Evolutionary conservation across 2,888 invertebrate species (phyloP), one percentile per base, ranked within the genome.

Genomic region (Torymus tubicola): DNA sequence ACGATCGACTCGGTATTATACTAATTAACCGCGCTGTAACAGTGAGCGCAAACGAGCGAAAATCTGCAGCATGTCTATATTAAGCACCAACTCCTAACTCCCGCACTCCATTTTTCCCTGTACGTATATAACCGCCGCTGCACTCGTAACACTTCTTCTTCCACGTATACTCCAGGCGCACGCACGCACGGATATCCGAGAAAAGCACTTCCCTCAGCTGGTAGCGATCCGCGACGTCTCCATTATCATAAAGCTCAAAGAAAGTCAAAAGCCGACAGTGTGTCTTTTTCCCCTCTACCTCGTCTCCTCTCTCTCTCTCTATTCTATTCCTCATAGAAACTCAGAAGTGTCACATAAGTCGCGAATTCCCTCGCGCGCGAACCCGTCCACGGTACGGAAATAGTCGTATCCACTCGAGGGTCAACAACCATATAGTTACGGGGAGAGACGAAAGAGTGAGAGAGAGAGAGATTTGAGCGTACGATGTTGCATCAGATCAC

Each of bases 401-500:
- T 86, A 86, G 86, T 85, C 72, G 75, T 64, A 78, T 79, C 83
- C 16, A 81, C 82, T 42, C 76, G 86, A 87, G 87, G 88, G 88
- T 88, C 88, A 88, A 88, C 87, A 88, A 86, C 88, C 88, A 88
- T 87, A 87, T 67, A 81, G 81, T 78, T 81, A 71, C 67, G 71
- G 42, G 42, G 65, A 42, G 16, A 53, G 53, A 52, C 57, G 70
- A 31, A 16, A 70, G 68, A 69, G 57, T 21, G 69, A 57, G n/a
- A n/a, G n/a, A n/a, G n/a, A n/a, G n/a, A 58, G 42, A 42, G 24
- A 18, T 31, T 42, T 14, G 61, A 14, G 12, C 58, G 16, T 31
- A 71, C 81, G 83, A 85, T 85, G 89, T 90, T 89, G 88, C 89
- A 87, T 89, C 89, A 89, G 89, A 89, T 89, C 86, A 85, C 21